Conservation (phyloP, 2,113 vertebrate species). For the Chloropsis hardwickii region DNA sequence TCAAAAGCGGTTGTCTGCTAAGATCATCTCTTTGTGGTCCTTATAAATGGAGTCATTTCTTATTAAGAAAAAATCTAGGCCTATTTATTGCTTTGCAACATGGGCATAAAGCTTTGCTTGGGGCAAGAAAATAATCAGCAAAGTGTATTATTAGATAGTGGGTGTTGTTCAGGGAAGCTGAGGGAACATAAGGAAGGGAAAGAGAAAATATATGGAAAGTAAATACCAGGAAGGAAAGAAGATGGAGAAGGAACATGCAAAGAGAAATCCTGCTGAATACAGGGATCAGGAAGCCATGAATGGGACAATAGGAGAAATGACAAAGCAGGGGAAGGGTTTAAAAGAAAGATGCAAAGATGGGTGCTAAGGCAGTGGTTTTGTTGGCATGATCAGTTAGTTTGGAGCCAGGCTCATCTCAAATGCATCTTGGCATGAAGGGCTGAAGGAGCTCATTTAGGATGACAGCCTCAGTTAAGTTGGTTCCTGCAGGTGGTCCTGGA, state of each 20-base stretch:
- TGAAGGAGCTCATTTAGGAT: background rate
- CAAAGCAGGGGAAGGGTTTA: background rate
- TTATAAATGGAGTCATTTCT: background rate
- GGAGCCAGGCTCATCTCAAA: background rate
- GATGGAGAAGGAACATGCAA: background rate
- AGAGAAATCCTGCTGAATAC: background rate
- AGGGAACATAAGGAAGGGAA: background rate
- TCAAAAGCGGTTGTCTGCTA: constrained; percentile 14
- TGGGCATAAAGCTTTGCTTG: background rate
- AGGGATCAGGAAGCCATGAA: rapidly evolving
- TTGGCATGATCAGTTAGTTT: background rate
- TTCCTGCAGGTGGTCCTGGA: background rate
- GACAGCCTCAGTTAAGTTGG: background rate
- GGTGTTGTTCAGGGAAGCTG: background rate
- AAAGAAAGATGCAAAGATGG: background rate
- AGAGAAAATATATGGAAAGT: background rate
- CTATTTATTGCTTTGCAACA: background rate
- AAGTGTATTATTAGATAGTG: background rate
- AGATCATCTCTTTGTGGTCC: constrained; percentile 18
- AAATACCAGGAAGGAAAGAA: background rate
- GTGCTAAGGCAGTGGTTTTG: background rate
- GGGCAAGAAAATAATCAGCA: background rate
- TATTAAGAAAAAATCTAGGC: background rate
- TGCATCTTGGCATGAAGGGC: background rate
- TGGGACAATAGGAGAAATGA: background rate